Evolutionary conservation across 2,113 vertebrate genomes (phyloP).

Genomic region (Mormyrus lacerda): DNA sequence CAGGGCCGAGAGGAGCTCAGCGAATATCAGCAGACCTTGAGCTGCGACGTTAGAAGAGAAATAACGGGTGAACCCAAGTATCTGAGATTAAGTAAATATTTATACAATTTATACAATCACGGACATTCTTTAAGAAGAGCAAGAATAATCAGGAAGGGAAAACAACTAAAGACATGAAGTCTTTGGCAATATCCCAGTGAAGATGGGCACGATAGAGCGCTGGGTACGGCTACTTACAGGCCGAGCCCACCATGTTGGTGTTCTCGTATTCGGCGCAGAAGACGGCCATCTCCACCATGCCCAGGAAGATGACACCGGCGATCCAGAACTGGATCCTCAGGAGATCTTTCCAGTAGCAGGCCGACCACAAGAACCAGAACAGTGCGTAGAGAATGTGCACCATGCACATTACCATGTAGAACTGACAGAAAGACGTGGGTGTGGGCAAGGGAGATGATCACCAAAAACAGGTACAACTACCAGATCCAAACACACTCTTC

Average conservation of each 20-base stretch:
- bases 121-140: not conserved
- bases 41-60: conserved; percentile 44
- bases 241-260: conserved; percentile 68
- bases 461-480: not conserved
- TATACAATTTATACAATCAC: not conserved
- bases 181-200: not conserved
- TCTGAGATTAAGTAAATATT: not conserved
- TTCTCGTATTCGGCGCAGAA: conserved; percentile 83
- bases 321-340: conserved; percentile 87
- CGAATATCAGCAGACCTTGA: conserved; percentile 70
- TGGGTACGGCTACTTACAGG: conserved; percentile 57
- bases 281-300: conserved; percentile 83
- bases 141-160: not conserved
- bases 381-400: conserved; percentile 74
- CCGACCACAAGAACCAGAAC: conserved; percentile 76
- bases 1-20: conserved; percentile 71
- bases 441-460: not conserved
- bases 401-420: conserved; percentile 84
- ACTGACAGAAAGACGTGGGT: conserved; percentile 43
- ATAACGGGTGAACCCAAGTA: not conserved
- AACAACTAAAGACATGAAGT: not conserved
- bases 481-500: not conserved
- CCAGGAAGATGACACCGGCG: conserved; percentile 77
- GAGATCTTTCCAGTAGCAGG: conserved; percentile 84
- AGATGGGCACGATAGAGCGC: not conserved